These are phyloP conservation scores for Tetrapedia diversipes DNA, from an alignment of 2,888 invertebrate species.

Conservation along the genomic window DNA sequence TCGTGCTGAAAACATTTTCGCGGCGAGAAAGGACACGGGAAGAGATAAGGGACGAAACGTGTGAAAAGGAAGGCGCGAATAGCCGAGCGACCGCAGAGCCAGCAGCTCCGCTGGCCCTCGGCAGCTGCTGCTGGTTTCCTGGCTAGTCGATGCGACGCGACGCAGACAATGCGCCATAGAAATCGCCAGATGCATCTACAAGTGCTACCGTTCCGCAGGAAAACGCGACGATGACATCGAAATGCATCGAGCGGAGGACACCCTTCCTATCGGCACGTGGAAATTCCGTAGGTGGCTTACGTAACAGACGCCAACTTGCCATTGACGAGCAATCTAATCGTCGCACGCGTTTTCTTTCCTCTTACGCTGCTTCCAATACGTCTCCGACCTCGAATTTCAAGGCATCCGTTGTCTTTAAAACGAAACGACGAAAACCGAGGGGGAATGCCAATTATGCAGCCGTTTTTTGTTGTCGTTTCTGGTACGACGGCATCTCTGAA, in stretches of 20 bases:
- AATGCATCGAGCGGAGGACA: slow-evolving; percentile 44
- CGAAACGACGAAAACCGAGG: too few relatives aligned
- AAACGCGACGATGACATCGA: slow-evolving; percentile 53
- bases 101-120: slow-evolving; percentile 7
- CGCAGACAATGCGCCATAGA: slow-evolving; percentile 63
- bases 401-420: too few relatives aligned
- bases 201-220: slow-evolving; percentile 37
- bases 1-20: slow-evolving; percentile 34
- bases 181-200: slow-evolving; percentile 57
- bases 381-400: not conserved
- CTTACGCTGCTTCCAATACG: not conserved
- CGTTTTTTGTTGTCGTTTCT: too few relatives aligned
- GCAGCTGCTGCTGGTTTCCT: slow-evolving; percentile 42
- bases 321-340: slow-evolving; percentile 21
- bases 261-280: not conserved
- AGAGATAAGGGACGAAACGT: slow-evolving; percentile 44
- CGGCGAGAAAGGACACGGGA: slow-evolving; percentile 11
- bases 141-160: slow-evolving; percentile 37
- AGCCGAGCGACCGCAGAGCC: slow-evolving; percentile 8
- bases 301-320: slow-evolving; percentile 10
- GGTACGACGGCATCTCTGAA: not conserved
- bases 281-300: slow-evolving; percentile 33
- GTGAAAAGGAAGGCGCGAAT: slow-evolving; percentile 38
- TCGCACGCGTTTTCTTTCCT: not conserved
- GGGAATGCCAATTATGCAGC: too few relatives aligned